Evolutionary conservation across 2,113 vertebrate species (phyloP).

Genomic region (Chaetorhynchus papuensis): DNA sequence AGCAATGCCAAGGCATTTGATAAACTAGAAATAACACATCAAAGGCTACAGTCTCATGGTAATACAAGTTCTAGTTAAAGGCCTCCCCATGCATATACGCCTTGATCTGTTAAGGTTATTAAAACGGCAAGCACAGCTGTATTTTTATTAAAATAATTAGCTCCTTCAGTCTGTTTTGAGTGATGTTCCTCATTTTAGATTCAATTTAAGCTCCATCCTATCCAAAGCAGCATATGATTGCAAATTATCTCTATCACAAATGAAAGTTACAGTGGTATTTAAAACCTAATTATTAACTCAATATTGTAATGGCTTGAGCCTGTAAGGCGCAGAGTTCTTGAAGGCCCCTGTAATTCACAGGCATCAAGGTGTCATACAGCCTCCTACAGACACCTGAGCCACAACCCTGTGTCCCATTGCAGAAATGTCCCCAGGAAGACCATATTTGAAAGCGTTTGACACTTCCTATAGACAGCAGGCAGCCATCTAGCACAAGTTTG

Average conservation of each 20-base stretch:
- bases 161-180: constrained; percentile 32
- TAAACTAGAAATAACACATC: constrained; percentile 49
- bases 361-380: not conserved
- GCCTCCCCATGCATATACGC: not conserved
- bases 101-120: constrained; percentile 57
- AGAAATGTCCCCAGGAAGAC: not conserved
- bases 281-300: constrained; percentile 38
- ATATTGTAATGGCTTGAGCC: not conserved
- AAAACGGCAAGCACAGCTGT: constrained; percentile 20
- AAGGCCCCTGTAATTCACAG: not conserved
- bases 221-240: not conserved
- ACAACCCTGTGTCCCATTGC: not conserved
- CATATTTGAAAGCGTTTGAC: not conserved
- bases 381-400: not conserved
- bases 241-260: constrained; percentile 38
- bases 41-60: constrained; percentile 26
- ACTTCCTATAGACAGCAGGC: not conserved
- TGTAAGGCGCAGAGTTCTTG: not conserved
- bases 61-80: constrained; percentile 41
- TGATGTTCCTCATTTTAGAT: constrained; percentile 15
- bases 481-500: not conserved
- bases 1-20: constrained; percentile 17
- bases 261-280: constrained; percentile 32
- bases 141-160: constrained; percentile 57
- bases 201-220: constrained; percentile 24